These are phyloP conservation scores for Dipodomys merriami DNA, from an alignment of 2,113 vertebrate species.

Conservation along the genomic window DNA sequence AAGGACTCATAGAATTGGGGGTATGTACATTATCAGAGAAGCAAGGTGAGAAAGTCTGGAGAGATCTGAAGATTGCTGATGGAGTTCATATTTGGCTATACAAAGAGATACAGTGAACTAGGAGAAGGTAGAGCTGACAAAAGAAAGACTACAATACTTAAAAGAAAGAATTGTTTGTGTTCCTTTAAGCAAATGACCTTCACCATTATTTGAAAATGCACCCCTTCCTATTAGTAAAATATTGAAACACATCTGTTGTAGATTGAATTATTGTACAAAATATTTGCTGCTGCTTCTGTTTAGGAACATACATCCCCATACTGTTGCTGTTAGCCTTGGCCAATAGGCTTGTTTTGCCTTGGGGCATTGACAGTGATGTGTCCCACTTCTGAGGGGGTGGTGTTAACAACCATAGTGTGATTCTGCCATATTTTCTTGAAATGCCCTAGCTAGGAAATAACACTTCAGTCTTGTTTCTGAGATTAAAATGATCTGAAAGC, in stretches of 20 bases:
- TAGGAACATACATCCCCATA: background rate
- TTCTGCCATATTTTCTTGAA: conserved; percentile 29
- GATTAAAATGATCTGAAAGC: background rate
- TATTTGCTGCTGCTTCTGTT: background rate
- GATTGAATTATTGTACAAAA: background rate
- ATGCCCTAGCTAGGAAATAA: background rate
- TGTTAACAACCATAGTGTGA: background rate
- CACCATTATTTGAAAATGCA: background rate
- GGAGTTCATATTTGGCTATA: background rate
- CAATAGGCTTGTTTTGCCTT: background rate
- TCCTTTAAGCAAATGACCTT: background rate
- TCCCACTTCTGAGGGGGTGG: background rate
- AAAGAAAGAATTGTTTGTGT: background rate
- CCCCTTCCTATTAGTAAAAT: background rate
- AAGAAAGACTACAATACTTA: background rate
- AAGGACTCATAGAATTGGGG: background rate
- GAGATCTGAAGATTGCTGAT: background rate
- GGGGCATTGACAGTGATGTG: conserved; percentile 8
- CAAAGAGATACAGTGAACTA: background rate
- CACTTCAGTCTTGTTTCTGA: conserved; percentile 21
- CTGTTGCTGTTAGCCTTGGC: conserved; percentile 6
- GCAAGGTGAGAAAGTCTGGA: background rate
- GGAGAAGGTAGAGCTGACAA: background rate
- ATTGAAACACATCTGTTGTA: background rate
- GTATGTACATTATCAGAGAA: background rate